Evolutionary conservation across 2,797 vertebrate species (phyloP).

Genomic region (Phylloscopus collybita): DNA sequence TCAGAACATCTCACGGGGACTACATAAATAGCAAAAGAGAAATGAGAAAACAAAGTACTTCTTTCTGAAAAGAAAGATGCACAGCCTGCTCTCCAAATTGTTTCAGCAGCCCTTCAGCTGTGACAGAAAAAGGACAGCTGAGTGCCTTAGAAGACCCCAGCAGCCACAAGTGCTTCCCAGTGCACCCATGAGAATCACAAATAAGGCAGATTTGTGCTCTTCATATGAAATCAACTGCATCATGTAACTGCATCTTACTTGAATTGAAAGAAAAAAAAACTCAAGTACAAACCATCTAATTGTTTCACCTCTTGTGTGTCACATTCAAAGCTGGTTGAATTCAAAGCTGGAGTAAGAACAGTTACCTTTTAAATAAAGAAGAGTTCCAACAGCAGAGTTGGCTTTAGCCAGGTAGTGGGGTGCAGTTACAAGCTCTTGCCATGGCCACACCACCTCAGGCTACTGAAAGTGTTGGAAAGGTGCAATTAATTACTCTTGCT

Average conservation of each 20-base stretch:
- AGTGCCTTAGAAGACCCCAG: background rate
- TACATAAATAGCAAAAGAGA: background rate
- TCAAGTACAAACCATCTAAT: background rate
- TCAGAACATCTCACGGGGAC: background rate
- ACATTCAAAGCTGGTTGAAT: background rate
- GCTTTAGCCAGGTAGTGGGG: background rate
- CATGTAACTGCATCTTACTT: background rate
- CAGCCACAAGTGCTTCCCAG: background rate
- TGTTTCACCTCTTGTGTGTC: background rate
- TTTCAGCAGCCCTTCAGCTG: background rate
- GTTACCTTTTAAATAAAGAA: background rate
- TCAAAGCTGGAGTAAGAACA: background rate
- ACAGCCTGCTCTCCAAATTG: background rate
- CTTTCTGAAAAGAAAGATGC: background rate
- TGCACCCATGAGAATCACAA: background rate
- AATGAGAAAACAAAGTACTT: background rate
- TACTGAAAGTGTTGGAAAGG: background rate
- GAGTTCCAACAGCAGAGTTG: fast-evolving
- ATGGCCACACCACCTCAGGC: background rate
- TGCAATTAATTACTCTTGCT: background rate
- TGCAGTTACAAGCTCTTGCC: fast-evolving
- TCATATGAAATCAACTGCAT: background rate
- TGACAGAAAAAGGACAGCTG: background rate
- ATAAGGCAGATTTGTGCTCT: background rate
- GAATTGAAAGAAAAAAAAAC: background rate